phyloP scores from a whole-genome alignment of 2,797 vertebrate genomes.

The Mallotus villosus region DNA sequence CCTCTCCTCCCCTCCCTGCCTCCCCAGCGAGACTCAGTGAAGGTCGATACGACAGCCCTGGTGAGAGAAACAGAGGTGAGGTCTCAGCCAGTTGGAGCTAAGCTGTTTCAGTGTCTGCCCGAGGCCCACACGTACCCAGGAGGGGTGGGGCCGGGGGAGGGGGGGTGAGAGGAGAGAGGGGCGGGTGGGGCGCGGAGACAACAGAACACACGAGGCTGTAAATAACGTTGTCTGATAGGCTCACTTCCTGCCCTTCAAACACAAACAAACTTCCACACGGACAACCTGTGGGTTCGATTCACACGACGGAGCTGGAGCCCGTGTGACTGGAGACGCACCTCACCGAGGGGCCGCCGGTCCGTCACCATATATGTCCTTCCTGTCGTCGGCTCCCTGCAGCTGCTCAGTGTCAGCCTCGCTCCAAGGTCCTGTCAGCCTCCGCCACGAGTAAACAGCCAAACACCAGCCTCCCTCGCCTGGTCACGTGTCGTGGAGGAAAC shows the following conservation, averaged over 20 bases:
- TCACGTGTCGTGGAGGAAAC: constrained; percentile 49
- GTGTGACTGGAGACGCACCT: constrained; percentile 35
- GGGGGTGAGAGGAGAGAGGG: not conserved
- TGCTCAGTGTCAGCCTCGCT: constrained; percentile 60
- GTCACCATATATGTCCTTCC: constrained; percentile 57
- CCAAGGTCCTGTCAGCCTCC: constrained; percentile 57
- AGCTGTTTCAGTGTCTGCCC: constrained; percentile 42
- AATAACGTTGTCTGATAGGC: constrained; percentile 51
- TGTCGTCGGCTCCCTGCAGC: constrained; percentile 45
- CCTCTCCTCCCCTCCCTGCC: constrained; percentile 19
- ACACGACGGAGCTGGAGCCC: constrained; percentile 21
- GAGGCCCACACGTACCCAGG: constrained; percentile 47
- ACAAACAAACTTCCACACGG: not conserved
- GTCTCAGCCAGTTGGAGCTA: constrained; percentile 47
- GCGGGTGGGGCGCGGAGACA: constrained; percentile 17
- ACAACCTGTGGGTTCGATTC: constrained; percentile 11
- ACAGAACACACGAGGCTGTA: constrained; percentile 44
- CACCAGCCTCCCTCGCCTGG: constrained; percentile 36
- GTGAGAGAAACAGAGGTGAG: constrained; percentile 48
- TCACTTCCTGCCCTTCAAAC: constrained; percentile 52
- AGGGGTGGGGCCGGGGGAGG: not conserved
- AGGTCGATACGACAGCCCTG: constrained; percentile 59
- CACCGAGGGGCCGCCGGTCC: constrained; percentile 31
- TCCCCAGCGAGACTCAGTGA: constrained; percentile 42
- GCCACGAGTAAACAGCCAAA: constrained; percentile 54